These are phyloP conservation scores for Eurosta solidaginis DNA, from an alignment of 1,140 invertebrate genomes.

Conservation along the genomic window DNA sequence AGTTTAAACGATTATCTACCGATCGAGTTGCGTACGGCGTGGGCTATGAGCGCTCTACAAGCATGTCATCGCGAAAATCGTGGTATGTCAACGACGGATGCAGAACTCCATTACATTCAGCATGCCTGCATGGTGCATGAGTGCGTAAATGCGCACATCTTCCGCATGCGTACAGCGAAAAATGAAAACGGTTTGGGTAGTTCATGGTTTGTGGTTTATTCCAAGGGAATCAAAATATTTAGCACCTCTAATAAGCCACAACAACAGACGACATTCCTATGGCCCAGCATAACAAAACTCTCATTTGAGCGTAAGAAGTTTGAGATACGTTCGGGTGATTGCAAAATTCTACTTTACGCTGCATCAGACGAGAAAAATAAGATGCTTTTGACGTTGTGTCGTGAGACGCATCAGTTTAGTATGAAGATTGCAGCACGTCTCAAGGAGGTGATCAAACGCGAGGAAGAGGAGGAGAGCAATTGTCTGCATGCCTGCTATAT, in stretches of 20 bases:
- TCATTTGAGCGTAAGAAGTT: constrained; percentile 97
- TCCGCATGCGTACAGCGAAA: constrained; percentile 83
- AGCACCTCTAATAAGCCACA: constrained; percentile 46
- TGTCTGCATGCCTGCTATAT: constrained; percentile 66
- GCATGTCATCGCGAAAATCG: constrained; percentile 72
- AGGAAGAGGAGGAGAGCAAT: constrained; percentile 75
- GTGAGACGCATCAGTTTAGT: constrained; percentile 91
- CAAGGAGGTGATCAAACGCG: constrained; percentile 75
- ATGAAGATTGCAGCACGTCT: constrained; percentile 87
- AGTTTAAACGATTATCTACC: constrained; percentile 77
- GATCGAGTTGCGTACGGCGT: constrained; percentile 65
- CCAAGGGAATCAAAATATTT: constrained; percentile 84
- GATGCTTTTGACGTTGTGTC: constrained; percentile 84
- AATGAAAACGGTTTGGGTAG: constrained; percentile 73
- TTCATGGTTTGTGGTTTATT: constrained; percentile 81
- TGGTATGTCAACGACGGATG: constrained; percentile 75
- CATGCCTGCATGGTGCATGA: constrained; percentile 85
- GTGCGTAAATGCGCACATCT: constrained; percentile 91
- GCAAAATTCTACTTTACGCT: constrained; percentile 87
- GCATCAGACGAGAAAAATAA: constrained; percentile 90
- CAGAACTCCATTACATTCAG: constrained; percentile 83
- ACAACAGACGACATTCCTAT: constrained; percentile 75
- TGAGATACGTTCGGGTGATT: constrained; percentile 87
- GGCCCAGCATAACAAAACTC: constrained; percentile 91
- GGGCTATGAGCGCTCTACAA: constrained; percentile 66